Evolutionary conservation across 1,140 invertebrate genomes (phyloP), one percentile per base, ranked within the genome.

Genomic region (Bursaphelenchus mucronatus): DNA sequence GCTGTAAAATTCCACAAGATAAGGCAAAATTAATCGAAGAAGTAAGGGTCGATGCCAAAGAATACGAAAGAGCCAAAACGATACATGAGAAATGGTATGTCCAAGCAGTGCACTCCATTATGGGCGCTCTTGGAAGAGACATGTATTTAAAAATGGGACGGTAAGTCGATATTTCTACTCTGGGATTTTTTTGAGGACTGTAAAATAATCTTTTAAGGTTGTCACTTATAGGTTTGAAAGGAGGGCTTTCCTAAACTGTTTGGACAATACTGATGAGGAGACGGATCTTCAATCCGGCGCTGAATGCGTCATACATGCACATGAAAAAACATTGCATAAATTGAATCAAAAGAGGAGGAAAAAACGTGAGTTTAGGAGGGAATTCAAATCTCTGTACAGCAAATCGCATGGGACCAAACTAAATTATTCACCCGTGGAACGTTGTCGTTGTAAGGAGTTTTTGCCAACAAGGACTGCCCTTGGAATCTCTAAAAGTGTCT

Each of bases 121-220:
- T 62, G 47, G 59, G 59, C 8, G 59, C 59, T 41, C n/a, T 62
- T 2, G 59, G 59, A 13, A n/a, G 47, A 4, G 59, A 62, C n/a
- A 57, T 62, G 52, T 61, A n/a, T 40, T 40, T 57, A 13, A 62
- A 62, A 41, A 62, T 62, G 59, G 40, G 9, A n/a, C 41, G 47
- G 57, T 59, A 11, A 59, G 57, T 59, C 19, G 1, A 21, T n/a
- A 30, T 55, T 55, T 55, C 7, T 46, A 55, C 19, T 19, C 6
- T 49, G 47, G 1, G 6, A 49, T n/a, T 49, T 49, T n/a, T 4
- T n/a, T n/a, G 6, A 49, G 13, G 6, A n/a, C 47, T n/a, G 13
- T 2, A 0, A 15, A 54, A 7, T 11, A 30, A 54, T 0, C 11
- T 54, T n/a, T n/a, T 54, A 54, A 54, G 1, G 11, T 11, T 3